Evolutionary conservation across 2,113 vertebrate species (phyloP), one percentile per base, ranked within the genome.

Genomic region (Erpornis zantholeuca): DNA sequence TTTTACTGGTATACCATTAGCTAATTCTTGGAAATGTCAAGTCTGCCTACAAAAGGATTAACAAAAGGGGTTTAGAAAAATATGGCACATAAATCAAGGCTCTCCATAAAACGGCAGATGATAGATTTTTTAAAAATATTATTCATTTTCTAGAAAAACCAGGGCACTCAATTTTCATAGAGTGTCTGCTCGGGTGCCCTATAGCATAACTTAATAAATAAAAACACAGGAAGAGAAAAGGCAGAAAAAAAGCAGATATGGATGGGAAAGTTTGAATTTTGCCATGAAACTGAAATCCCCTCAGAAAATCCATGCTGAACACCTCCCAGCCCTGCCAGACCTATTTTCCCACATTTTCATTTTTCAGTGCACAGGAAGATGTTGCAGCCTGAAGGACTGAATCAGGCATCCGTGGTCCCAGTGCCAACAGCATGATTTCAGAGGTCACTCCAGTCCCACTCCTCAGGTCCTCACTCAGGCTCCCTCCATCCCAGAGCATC

Each of bases 21-120:
- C 82, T 81, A 77, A 92, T 90, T 80, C 79, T 71, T 89, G 90
- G 82, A 93, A 78, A 57, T 88, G 78, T 82, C 70, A 56, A 59
- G 40, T 53, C 49, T 88, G 35, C 64, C 85, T 86, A 66, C 64
- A 63, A 68, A 92, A 80, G 35, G 16, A 54, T 85, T 82, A 65
- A 72, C 36, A 60, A 60, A 71, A 89, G 29, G 6, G 15, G 1
- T 73, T 88, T 68, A 75, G 60, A 95, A 95, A 87, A 90, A 77
- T 42, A 47, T 7, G 19, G 42, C 45, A 77, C 12, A 59, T 18
- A 90, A 65, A n/a, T 80, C 24, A 31, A 83, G 64, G n/a, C 40
- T 71, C 36, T 75, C 47, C 60, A 64, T 29, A 70, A 66, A 93
- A 49, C n/a, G 72, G 45, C 21, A 49, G n/a, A 35, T 31, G 9